phyloP scores from a whole-genome alignment of 2,113 vertebrate genomes.

The Vombatus ursinus region DNA sequence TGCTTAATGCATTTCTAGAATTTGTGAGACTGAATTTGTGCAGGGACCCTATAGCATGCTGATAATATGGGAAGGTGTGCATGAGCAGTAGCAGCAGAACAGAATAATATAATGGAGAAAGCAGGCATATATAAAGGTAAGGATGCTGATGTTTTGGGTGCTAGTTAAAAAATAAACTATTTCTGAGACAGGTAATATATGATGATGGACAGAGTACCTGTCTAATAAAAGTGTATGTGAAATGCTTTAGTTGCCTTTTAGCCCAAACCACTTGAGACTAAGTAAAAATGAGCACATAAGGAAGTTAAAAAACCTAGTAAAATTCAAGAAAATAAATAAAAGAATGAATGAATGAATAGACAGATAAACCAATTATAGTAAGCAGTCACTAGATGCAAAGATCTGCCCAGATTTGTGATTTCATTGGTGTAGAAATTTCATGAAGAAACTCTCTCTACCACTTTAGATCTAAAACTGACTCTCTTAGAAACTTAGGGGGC shows the following conservation, averaged over 20 bases:
- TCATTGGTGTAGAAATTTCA: neutral
- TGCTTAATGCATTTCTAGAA: neutral
- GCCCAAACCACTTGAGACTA: neutral
- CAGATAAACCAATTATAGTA: neutral
- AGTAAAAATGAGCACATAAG: neutral
- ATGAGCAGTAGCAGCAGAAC: neutral
- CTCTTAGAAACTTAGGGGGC: neutral
- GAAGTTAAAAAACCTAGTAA: neutral
- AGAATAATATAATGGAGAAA: neutral
- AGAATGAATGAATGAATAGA: too few species aligned
- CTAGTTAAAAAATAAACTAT: neutral
- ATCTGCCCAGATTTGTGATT: neutral
- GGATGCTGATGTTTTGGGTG: neutral
- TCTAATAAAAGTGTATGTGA: neutral
- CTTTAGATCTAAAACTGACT: neutral
- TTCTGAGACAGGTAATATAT: neutral
- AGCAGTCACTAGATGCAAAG: neutral
- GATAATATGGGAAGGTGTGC: neutral
- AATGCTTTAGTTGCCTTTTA: neutral
- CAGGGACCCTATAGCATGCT: neutral
- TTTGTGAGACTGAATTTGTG: conserved; percentile 44
- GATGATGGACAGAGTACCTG: neutral
- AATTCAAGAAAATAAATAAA: too few species aligned
- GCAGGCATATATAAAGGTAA: neutral
- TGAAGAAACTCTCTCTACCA: neutral